Percentiles rank a stretch among this genome's conserved stretches.
Evolutionary conservation across 2,797 vertebrate species (phyloP).

Genomic region (Anas flavirostris): DNA sequence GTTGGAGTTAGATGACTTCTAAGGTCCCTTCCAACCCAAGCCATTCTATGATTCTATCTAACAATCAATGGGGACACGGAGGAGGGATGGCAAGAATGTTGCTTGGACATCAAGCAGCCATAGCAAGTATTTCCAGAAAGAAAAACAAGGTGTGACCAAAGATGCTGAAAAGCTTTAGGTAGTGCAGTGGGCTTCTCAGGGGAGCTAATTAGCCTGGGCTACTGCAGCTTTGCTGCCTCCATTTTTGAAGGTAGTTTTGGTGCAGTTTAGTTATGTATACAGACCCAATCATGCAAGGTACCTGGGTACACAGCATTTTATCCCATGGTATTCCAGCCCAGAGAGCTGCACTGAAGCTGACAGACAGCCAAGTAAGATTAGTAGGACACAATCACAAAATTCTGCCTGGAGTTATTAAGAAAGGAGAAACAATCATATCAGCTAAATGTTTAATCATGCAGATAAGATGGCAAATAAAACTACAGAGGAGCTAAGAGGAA

Average conservation of each 20-base stretch:
- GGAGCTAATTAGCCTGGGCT: not conserved
- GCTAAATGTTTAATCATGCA: not conserved
- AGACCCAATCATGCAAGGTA: not conserved
- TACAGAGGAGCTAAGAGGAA: not conserved
- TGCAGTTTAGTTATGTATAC: not conserved
- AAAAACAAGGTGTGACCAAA: not conserved
- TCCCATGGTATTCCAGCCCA: not conserved
- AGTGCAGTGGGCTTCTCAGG: not conserved
- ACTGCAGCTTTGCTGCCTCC: not conserved
- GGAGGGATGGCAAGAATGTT: not conserved
- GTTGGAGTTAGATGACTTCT: no score
- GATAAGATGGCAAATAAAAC: not conserved
- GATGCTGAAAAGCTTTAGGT: not conserved
- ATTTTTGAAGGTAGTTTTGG: not conserved
- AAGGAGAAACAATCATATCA: not conserved
- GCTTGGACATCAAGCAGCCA: not conserved
- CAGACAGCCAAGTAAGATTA: not conserved
- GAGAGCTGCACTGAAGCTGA: not conserved
- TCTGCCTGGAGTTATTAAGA: not conserved
- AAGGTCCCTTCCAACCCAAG: no score
- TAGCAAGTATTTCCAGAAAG: not conserved
- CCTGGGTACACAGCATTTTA: rapidly evolving
- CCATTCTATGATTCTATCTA: no score
- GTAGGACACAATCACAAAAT: not conserved
- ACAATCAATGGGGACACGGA: rapidly evolving